Conservation (phyloP, 92 coral and sea anemone species). For the Scolanthus callimorphus region DNA sequence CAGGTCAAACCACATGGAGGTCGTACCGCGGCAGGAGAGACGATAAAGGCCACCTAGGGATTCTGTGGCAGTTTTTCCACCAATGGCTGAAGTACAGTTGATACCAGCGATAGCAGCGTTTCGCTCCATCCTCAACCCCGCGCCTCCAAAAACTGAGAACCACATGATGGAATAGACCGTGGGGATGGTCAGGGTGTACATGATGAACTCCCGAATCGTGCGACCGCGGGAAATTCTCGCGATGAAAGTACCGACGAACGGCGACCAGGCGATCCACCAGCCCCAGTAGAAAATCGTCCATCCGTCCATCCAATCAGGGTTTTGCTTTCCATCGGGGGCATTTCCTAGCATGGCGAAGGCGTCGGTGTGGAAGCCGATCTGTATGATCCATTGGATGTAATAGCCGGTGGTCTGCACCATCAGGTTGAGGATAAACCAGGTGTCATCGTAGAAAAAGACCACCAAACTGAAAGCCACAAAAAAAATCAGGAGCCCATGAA, state of each 20-base stretch:
- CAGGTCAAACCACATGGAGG: constrained; percentile 1
- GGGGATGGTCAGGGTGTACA: constrained; percentile 66
- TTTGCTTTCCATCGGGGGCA: constrained; percentile 67
- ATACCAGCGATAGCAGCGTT: constrained; percentile 61
- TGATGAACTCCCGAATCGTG: constrained; percentile 64
- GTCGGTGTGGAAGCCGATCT: constrained; percentile 74
- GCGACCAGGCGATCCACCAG: constrained; percentile 82
- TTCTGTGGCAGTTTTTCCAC: constrained; percentile 49
- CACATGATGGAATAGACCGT: constrained; percentile 62
- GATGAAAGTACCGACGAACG: constrained; percentile 71
- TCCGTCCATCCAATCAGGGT: constrained; percentile 57
- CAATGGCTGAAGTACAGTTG: constrained; percentile 41
- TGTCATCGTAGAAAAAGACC: constrained; percentile 49
- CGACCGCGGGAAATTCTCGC: constrained; percentile 74
- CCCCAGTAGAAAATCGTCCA: constrained; percentile 83
- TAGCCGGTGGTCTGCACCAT: constrained; percentile 62
- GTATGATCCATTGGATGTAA: constrained; percentile 63
- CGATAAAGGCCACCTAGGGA: constrained; percentile 65
- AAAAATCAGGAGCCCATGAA: too few relatives aligned
- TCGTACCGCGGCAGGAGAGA: constrained; percentile 57
- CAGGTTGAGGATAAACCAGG: constrained; percentile 64
- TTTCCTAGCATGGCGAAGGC: constrained; percentile 62
- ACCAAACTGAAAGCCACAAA: constrained; percentile 56
- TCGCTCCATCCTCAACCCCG: constrained; percentile 84
- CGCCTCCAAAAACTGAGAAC: constrained; percentile 79